Conservation (phyloP, 92 coral and sea anemone genomes). For the Chrysogorgia sp. region DNA sequence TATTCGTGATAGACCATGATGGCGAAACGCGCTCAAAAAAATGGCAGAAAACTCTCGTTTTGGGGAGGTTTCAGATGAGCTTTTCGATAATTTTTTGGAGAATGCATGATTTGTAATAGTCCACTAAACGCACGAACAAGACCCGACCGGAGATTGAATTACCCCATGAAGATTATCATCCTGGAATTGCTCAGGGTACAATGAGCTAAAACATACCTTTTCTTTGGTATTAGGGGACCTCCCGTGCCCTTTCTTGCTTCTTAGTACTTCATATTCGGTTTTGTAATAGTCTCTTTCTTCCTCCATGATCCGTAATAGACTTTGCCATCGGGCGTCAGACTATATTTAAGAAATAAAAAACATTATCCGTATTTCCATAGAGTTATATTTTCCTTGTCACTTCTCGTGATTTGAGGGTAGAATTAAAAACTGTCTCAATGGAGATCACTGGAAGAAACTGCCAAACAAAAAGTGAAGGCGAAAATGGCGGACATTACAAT, state of each 20-base stretch:
- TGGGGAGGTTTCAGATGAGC: no score
- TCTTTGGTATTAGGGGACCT: conserved; percentile 86
- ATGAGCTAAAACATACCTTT: conserved; percentile 55
- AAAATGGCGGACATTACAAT: no score
- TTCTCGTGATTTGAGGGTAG: no score
- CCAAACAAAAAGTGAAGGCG: no score
- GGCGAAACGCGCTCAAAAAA: no score
- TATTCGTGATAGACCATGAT: no score
- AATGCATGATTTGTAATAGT: no score
- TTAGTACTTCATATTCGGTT: conserved; percentile 84
- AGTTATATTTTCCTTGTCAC: background rate
- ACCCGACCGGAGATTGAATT: background rate
- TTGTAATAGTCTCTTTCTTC: conserved; percentile 98
- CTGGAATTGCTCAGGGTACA: background rate
- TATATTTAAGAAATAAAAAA: conserved; percentile 20
- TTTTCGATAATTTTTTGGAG: no score
- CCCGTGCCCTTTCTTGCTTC: conserved; percentile 76
- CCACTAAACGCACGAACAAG: background rate
- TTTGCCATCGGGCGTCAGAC: conserved; percentile 83
- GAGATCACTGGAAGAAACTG: no score
- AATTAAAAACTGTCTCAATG: no score
- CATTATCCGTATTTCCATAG: background rate
- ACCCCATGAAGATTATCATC: no score
- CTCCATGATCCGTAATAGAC: conserved; percentile 88
- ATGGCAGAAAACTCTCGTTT: no score